Percentiles rank a stretch among this genome's conserved stretches.
Conservation (phyloP, 2,888 invertebrate genomes). For the Falcaria lacertinaria region DNA sequence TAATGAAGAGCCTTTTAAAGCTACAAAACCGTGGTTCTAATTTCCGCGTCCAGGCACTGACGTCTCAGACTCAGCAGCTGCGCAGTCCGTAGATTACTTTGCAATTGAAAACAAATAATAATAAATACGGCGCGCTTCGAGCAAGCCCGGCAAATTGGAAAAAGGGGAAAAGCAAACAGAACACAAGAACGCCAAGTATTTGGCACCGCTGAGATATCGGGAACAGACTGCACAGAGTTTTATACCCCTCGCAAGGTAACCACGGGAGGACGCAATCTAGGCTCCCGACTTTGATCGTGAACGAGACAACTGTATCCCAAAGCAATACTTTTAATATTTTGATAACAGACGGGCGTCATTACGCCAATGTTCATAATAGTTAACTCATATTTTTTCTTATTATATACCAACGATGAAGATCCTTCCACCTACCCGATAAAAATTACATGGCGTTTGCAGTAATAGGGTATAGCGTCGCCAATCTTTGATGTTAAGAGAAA, state of each 20-base stretch:
- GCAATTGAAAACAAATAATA: conserved; percentile 78
- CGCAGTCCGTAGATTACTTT: conserved; percentile 71
- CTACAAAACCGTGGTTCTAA: neutral
- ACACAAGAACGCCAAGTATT: conserved; percentile 24
- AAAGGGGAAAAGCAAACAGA: conserved; percentile 45
- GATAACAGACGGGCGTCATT: too few relatives aligned
- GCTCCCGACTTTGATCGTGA: too few relatives aligned
- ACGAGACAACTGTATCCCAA: too few relatives aligned
- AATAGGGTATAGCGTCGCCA: too few relatives aligned
- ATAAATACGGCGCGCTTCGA: conserved; percentile 64
- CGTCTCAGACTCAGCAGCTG: conserved; percentile 46
- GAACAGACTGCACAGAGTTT: conserved; percentile 59
- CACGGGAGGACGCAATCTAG: too few relatives aligned
- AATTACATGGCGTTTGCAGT: too few relatives aligned
- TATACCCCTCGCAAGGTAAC: conserved; percentile 46
- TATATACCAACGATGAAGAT: too few relatives aligned
- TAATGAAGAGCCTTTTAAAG: neutral
- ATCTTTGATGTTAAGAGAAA: too few relatives aligned
- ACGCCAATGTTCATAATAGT: too few relatives aligned
- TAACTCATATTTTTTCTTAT: too few relatives aligned
- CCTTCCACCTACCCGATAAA: too few relatives aligned
- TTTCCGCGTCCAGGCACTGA: conserved; percentile 4
- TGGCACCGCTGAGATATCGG: conserved; percentile 50
- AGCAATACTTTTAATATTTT: too few relatives aligned
- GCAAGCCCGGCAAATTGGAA: conserved; percentile 64